These are phyloP conservation scores for Strix uralensis DNA, from an alignment of 2,113 vertebrate species.

Conservation along the genomic window DNA sequence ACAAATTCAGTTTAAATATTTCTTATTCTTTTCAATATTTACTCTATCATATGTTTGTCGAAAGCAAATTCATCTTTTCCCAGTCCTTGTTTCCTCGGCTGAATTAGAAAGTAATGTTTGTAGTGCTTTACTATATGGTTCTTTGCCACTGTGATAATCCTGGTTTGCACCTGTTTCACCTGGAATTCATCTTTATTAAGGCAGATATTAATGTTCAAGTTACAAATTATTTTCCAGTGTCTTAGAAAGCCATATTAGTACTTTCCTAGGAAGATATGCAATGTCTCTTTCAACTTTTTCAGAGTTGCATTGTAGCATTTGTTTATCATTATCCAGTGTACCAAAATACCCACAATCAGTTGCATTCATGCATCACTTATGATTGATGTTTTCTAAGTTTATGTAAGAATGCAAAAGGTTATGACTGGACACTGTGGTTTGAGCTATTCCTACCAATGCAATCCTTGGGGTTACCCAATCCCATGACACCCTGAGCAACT, in stretches of 20 bases:
- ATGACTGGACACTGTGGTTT: neutral
- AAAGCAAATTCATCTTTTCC: neutral
- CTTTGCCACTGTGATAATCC: neutral
- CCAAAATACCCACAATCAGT: neutral
- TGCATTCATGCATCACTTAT: neutral
- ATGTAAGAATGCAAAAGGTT: neutral
- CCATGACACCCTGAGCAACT: neutral
- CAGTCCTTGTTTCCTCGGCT: neutral
- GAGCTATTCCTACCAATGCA: neutral
- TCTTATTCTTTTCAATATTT: neutral
- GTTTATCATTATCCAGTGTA: neutral
- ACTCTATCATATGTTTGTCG: neutral
- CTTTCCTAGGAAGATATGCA: neutral
- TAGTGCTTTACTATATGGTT: neutral
- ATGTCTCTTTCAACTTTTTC: neutral
- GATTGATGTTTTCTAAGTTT: neutral
- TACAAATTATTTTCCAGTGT: neutral
- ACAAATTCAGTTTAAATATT: neutral
- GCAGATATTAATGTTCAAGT: neutral
- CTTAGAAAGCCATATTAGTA: neutral
- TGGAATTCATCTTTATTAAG: neutral
- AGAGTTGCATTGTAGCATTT: neutral
- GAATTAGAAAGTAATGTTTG: neutral
- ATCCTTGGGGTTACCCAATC: neutral
- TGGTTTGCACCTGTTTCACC: neutral